Base-by-base conservation (phyloP, 1,140 invertebrate genomes). In the Macrosteles quadrilineatus region DNA sequence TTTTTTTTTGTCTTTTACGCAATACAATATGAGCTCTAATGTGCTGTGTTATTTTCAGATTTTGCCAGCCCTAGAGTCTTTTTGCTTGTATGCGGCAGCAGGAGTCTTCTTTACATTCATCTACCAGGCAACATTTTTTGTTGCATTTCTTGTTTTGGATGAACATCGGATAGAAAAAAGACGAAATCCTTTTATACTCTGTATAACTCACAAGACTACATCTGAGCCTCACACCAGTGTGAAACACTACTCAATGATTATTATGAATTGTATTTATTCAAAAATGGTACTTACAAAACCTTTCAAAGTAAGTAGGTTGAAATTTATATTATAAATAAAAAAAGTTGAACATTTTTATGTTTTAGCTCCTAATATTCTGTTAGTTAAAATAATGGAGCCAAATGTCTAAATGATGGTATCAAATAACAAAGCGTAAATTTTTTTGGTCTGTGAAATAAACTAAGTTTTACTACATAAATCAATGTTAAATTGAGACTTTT, bases 81-180 rank as follows among this genome's bases (percentile, higher is more conserved):
- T 90, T 75, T 92, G 91, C 76, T 83, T 91, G 31, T 92, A 90
- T 75, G 89, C 89, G 14, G 88, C 89, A 4, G 78, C 87, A 1
- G 89, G 89, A 23, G 86, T 92, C 3, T 81, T 90, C 29, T 86
- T 90, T 69, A 90, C 90, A 11, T 93, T 89, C 79, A 78, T 91
- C 36, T 87, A 90, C 73, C 89, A 90, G 76, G 84, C 91, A 4
- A 92, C 91, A 6, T 89, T 93, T 80, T 93, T 91, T 80, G 85
- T 91, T n/a, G 90, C 90, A 1, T 85, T 88, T 67, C 88, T 93
- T 73, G 86, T 88, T 0, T 77, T 93, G 63, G 91, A 93, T 75
- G 81, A 89, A 55, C 81, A 77, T 77, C 83, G 91, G 76, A 82
- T 91, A 21, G 83, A 86, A 72, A 75, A 76, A 0, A 86, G 84